These are phyloP conservation scores for Microtus oregoni DNA, from an alignment of 2,113 vertebrate species.

Conservation along the genomic window DNA sequence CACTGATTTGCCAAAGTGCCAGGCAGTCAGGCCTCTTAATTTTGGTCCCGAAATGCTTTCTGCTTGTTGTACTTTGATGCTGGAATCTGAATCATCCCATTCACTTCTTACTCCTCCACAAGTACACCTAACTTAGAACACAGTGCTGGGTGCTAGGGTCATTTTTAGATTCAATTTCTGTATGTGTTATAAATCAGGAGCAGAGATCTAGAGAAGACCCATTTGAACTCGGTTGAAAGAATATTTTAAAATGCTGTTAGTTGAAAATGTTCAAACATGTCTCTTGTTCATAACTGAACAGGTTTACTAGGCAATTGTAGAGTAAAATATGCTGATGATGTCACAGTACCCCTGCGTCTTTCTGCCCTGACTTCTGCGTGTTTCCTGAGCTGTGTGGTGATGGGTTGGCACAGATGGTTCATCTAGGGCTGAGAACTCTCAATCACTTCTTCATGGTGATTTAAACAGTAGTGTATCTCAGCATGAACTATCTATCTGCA, in stretches of 20 bases:
- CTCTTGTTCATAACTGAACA: background rate
- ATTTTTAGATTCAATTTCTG: conserved; percentile 53
- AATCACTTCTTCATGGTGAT: background rate
- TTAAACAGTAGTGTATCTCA: background rate
- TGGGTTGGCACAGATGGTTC: no score
- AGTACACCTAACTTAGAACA: background rate
- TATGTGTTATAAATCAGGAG: conserved; percentile 20
- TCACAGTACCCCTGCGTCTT: background rate
- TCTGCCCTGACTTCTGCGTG: background rate
- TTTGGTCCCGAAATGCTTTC: background rate
- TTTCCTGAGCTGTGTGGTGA: background rate
- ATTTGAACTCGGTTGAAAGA: background rate
- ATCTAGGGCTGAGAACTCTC: background rate
- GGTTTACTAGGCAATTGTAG: background rate
- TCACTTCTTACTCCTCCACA: conserved; percentile 24
- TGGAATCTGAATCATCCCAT: background rate
- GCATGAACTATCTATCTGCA: no score
- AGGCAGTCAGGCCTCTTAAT: background rate
- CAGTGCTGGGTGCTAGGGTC: background rate
- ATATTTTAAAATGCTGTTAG: conserved; percentile 23
- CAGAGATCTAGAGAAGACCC: conserved; percentile 5
- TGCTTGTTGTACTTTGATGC: background rate
- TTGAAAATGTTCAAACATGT: conserved; percentile 41
- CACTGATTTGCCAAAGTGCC: background rate
- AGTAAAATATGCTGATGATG: background rate